Evolutionary conservation across 1,140 invertebrate species (phyloP).

Genomic region (Formica exsecta): DNA sequence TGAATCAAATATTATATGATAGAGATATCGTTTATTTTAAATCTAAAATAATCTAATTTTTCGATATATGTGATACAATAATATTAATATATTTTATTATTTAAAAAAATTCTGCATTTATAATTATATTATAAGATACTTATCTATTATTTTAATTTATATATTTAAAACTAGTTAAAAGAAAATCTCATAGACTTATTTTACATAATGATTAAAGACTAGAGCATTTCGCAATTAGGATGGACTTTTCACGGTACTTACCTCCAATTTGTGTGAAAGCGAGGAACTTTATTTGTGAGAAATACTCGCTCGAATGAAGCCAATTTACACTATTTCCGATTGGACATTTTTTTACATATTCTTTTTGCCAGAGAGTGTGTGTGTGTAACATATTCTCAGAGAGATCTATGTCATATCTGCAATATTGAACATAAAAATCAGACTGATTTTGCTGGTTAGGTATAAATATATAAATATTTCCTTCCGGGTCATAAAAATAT

Average conservation of each 20-base stretch:
- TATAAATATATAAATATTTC: constrained; percentile 6
- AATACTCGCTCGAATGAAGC: constrained; percentile 37
- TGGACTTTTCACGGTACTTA: constrained; percentile 25
- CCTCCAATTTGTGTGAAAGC: background rate
- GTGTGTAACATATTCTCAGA: no score
- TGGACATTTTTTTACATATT: constrained; percentile 15
- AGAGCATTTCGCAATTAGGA: constrained; percentile 10
- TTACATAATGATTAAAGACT: background rate
- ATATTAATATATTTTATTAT: background rate
- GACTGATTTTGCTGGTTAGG: background rate
- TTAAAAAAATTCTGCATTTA: background rate
- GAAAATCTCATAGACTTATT: background rate
- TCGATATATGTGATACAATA: no score
- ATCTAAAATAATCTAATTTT: no score
- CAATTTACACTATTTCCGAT: constrained; percentile 51
- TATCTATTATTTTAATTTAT: constrained; percentile 1
- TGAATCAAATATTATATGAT: no score
- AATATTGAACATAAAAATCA: constrained; percentile 1
- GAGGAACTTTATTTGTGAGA: constrained; percentile 19
- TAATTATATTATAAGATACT: background rate
- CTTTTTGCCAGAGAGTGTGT: constrained; percentile 38
- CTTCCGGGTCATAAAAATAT: background rate
- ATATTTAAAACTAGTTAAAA: background rate
- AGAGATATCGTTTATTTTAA: no score
- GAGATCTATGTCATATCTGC: no score